Base-by-base conservation (phyloP, 1,140 invertebrate genomes). In the Branchinecta lynchi region DNA sequence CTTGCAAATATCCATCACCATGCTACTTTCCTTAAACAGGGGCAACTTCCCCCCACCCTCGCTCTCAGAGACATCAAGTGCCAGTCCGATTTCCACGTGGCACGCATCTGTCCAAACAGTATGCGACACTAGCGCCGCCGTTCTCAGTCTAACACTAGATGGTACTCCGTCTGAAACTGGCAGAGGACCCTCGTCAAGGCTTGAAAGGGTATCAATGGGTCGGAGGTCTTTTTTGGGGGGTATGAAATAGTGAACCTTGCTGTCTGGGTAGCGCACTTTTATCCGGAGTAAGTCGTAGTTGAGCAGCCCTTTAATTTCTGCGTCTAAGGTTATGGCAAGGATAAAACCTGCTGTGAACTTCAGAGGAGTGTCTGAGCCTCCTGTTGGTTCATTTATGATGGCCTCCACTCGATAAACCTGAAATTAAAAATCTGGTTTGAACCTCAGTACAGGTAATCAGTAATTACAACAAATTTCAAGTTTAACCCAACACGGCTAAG, bases 291-390 rank as follows among this genome's bases (percentile, higher is more conserved):
- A 82, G 70, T 79, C 79, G 3, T 89, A 80, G 77, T 90, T 85
- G 21, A 84, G 82, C 66, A 96, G 80, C 80, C 93, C 87, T 66
- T 85, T 81, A 71, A 97, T 84, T 77, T 92, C 89, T 0, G 90
- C 91, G 75, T 93, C 89, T 46, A 96, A 80, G 9, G 86, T 86
- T 43, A 96, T 86, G 20, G 88, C 89, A 45, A 93, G 84, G 43
- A 96, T 85, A 0, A 97, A 83, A 0, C 93, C 93, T 0, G 93
- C 92, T 20, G 92, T 93, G 76, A 96, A 95, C 77, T 95, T 93
- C n/a, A 94, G 78, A 8, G 90, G 86, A 68, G 85, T 87, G 77
- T 98, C 93, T 17, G 85, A 84, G 74, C 90, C 85, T 6, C 85
- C 86, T 71, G 86, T 84, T 9, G 93, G 93, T 76, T 96, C 91